Conservation (phyloP, 2,797 vertebrate species). For the Poliocrania exsul region DNA sequence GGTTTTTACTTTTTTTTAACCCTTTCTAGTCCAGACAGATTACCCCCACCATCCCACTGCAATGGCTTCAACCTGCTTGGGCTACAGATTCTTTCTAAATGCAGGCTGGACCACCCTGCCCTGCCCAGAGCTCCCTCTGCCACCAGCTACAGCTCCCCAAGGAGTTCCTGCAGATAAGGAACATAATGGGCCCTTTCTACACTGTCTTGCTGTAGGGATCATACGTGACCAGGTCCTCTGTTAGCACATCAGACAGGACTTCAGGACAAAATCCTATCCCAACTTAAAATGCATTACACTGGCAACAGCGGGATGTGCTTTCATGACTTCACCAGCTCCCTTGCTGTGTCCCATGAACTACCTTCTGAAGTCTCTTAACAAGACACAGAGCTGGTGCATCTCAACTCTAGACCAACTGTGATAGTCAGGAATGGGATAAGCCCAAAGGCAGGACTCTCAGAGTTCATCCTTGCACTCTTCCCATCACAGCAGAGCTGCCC, state of each 20-base stretch:
- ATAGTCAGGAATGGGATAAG: not conserved
- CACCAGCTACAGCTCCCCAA: not conserved
- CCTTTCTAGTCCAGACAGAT: not conserved
- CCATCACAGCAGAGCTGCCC: no score
- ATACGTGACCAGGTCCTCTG: accelerated
- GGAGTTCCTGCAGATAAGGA: not conserved
- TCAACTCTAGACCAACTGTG: accelerated
- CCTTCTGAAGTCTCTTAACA: not conserved
- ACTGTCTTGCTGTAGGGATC: not conserved
- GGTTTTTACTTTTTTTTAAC: not conserved
- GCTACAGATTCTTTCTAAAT: not conserved
- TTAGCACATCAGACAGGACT: not conserved
- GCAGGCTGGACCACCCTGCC: not conserved
- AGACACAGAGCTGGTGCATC: not conserved
- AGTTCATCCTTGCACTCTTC: not conserved
- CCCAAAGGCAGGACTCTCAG: not conserved
- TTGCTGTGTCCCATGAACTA: accelerated
- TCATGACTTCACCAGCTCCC: not conserved
- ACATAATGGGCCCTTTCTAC: not conserved
- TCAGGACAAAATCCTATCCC: not conserved
- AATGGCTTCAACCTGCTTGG: not conserved
- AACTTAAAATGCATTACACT: not conserved
- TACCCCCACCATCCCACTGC: accelerated
- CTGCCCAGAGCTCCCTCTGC: not conserved
- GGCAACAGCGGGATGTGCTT: accelerated